A percentile compares a stretch with the other conserved stretches of the same genome.
Evolutionary conservation across 2,797 vertebrate species (phyloP).

Genomic region (Paramormyrops hopkinsi): DNA sequence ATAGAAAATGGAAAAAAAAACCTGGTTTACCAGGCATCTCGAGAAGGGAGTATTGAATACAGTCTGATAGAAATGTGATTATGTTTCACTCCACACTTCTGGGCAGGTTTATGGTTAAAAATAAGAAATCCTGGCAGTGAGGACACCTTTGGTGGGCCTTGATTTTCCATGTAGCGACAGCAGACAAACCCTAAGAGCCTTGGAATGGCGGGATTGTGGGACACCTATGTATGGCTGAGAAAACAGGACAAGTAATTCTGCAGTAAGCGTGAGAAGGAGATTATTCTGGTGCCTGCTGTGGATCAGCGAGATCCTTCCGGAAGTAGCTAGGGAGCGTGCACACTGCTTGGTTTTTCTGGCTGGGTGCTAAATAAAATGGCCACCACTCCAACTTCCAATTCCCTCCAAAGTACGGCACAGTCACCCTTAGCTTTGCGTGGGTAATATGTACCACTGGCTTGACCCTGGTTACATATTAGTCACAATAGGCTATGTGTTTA

Average conservation of each 20-base stretch:
- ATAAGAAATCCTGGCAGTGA: background rate
- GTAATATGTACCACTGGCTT: background rate
- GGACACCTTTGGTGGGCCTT: background rate
- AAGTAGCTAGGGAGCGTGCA: constrained; percentile 12
- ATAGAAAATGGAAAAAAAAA: background rate
- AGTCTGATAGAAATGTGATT: background rate
- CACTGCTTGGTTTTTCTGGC: background rate
- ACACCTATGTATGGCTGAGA: constrained; percentile 40
- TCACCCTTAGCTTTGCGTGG: background rate
- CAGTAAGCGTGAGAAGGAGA: constrained; percentile 53
- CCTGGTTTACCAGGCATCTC: too few relatives aligned
- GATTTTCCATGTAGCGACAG: background rate
- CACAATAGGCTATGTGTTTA: background rate
- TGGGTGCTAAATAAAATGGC: background rate
- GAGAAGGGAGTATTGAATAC: background rate
- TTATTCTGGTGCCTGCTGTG: constrained; percentile 49
- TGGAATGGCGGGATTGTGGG: constrained; percentile 31
- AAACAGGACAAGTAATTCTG: constrained; percentile 46
- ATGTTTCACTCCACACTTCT: background rate
- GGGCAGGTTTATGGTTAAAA: background rate
- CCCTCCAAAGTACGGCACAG: background rate
- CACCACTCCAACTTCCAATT: background rate
- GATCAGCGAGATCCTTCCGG: constrained; percentile 41
- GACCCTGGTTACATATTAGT: background rate
- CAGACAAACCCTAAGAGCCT: constrained; percentile 26